These are phyloP conservation scores for Montipora efflorescens DNA, from an alignment of 64 coral and sea anemone genomes.

Conservation along the genomic window DNA sequence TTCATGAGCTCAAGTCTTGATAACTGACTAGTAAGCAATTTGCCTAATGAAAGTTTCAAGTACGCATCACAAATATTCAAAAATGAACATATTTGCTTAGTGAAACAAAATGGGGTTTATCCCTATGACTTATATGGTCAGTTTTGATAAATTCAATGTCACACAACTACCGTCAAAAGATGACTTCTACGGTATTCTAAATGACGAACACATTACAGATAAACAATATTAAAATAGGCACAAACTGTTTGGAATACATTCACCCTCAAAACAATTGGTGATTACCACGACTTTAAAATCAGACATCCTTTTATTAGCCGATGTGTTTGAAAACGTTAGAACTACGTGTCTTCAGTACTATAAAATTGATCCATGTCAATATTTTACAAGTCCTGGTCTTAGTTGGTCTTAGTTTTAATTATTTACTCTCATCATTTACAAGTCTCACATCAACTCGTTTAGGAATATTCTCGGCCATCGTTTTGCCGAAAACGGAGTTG, in stretches of 20 bases:
- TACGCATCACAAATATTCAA: neutral
- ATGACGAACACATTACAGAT: neutral
- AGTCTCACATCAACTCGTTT: too few species aligned
- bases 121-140: neutral
- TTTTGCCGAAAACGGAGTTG: too few species aligned
- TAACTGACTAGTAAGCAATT: neutral
- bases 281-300: conserved; percentile 2
- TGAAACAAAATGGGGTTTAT: neutral
- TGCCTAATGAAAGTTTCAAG: neutral
- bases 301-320: neutral
- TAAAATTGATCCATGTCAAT: neutral
- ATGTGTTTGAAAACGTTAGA: neutral
- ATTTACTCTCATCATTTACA: too few species aligned
- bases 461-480: too few species aligned
- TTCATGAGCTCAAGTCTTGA: too few species aligned
- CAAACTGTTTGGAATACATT: neutral
- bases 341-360: neutral
- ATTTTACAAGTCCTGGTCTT: neutral
- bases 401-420: too few species aligned
- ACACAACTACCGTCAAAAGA: neutral
- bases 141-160: neutral
- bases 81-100: neutral
- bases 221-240: neutral
- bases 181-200: neutral
- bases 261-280: neutral